These are phyloP conservation scores for Stigmatopora nigra DNA, from an alignment of 2,113 vertebrate genomes.

Conservation along the genomic window DNA sequence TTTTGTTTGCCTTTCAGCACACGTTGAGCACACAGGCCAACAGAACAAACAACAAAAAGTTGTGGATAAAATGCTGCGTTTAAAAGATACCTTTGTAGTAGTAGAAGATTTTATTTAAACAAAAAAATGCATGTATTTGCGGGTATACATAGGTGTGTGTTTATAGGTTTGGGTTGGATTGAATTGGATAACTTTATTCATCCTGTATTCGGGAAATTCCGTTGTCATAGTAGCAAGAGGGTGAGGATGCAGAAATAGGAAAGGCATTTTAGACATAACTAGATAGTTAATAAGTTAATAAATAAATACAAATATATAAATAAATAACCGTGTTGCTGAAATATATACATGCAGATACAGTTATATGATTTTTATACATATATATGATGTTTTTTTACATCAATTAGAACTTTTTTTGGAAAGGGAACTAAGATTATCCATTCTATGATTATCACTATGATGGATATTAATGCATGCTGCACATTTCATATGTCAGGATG, in stretches of 20 bases:
- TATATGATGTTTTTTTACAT: not conserved
- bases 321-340: no score
- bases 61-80: not conserved
- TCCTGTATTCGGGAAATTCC: no score
- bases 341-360: no score
- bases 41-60: not conserved
- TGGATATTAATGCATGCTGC: not conserved
- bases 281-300: no score
- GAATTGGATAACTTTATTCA: no score
- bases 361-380: no score
- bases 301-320: no score
- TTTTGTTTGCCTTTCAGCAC: not conserved
- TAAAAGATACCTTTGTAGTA: not conserved
- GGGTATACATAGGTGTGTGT: not conserved
- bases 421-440: not conserved
- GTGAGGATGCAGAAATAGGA: no score
- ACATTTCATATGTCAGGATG: not conserved
- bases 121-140: not conserved
- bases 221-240: no score
- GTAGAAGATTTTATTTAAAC: not conserved
- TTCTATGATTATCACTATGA: not conserved
- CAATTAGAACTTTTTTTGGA: no score
- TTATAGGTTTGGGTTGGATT: no score
- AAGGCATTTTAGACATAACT: no score
- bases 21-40: not conserved